A percentile compares a stretch with the other conserved stretches of the same genome.
Conservation (phyloP, 2,888 invertebrate species). For the Antheraea assamensis region DNA sequence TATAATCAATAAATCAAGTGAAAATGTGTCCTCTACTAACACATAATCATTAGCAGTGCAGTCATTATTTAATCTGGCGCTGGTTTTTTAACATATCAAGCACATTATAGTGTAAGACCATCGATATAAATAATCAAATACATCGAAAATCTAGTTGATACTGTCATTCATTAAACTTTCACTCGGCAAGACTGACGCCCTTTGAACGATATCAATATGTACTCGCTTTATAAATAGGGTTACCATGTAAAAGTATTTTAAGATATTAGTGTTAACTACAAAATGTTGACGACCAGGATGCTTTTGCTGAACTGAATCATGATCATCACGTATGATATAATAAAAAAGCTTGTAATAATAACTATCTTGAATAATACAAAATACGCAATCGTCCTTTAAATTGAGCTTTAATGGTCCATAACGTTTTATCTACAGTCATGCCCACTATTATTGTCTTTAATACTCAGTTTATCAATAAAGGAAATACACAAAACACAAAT, state of each 20-base stretch:
- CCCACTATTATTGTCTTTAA: background rate
- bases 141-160: constrained; percentile 44
- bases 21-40: constrained; percentile 22
- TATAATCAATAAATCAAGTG: constrained; percentile 22
- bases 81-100: constrained; percentile 23
- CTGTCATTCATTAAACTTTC: constrained; percentile 57
- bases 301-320: background rate
- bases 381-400: background rate
- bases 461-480: background rate
- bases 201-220: constrained; percentile 19
- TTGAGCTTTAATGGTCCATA: background rate
- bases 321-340: background rate
- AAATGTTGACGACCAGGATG: too few species aligned
- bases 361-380: background rate
- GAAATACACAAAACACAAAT: background rate
- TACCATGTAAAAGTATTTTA: background rate
- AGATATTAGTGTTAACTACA: background rate
- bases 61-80: constrained; percentile 24
- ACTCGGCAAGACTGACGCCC: constrained; percentile 31
- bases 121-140: constrained; percentile 51
- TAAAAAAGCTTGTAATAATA: background rate
- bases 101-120: constrained; percentile 34
- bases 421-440: background rate
- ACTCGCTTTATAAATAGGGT: constrained; percentile 9
- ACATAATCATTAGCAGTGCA: constrained; percentile 26